Base-by-base conservation (phyloP, 2,113 vertebrate species). In the Catharus minimus region DNA sequence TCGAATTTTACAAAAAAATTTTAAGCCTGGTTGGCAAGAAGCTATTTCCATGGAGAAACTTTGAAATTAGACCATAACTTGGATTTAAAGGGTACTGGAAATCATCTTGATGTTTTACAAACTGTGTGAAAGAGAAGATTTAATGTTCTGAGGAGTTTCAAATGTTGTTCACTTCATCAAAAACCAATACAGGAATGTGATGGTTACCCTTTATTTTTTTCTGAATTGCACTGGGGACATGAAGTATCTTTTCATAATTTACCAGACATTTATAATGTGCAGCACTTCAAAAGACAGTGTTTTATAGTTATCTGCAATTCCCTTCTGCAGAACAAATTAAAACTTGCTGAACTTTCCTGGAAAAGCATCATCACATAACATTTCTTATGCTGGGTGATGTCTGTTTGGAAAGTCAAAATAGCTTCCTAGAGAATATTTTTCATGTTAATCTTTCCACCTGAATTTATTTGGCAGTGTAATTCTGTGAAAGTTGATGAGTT, bases 361-460 rank as follows among this genome's bases (percentile, higher is more conserved):
- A 68, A 95, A 80, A 94, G 39, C 90, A 93, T 94, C 62, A 61
- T 80, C 78, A 95, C 90, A 39, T 91, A 95, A 83, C 74, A 86
- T 97, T 96, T 92, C 82, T 93, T 91, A 32, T 85, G 76, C 61
- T 88, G 57, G 75, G 23, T 83, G 89, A 93, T 58, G 26, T 81
- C 87, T 91, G 30, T 92, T 97, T 94, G 81, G 82, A 95, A 97
- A 95, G 83, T 96, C 79, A 94, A 90, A 97, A 95, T 68, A 89
- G 86, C 82, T 91, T 95, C 92, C 65, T 28, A 72, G 68, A 82
- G 66, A 82, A 32, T 71, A 92, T 94, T 97, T 95, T 7, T 27
- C 90, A 88, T 91, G 60, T 56, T 95, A 65, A 55, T 94, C 96
- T 96, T 72, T 84, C 49, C 33, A 83, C 69, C 92, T 90, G 69